A percentile compares a stretch with the other conserved stretches of the same genome.
Conservation (phyloP, 2,797 vertebrate species). For the Sebastes paucispinis region DNA sequence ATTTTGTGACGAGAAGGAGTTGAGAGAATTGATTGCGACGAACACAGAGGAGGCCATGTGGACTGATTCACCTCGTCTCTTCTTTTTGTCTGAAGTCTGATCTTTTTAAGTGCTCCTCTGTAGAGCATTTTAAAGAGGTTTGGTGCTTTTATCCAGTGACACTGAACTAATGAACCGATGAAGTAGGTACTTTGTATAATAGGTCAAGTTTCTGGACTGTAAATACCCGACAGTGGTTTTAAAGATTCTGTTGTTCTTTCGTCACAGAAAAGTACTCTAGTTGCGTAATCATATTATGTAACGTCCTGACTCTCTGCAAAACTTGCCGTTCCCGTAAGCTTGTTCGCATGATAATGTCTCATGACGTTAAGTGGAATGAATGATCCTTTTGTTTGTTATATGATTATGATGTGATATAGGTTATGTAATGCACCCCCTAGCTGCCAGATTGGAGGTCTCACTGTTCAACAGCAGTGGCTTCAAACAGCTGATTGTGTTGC, state of each 20-base stretch:
- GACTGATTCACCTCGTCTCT: neutral
- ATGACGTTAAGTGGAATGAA: conserved; percentile 27
- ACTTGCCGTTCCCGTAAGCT: neutral
- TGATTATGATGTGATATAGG: conserved; percentile 23
- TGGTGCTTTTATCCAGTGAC: neutral
- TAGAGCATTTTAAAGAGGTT: neutral
- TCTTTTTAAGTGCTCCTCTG: neutral
- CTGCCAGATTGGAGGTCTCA: neutral
- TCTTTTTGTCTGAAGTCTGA: neutral
- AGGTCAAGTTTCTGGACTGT: neutral
- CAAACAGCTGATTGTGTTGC: neutral
- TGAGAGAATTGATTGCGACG: conserved; percentile 1
- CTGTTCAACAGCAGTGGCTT: neutral
- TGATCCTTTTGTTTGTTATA: conserved; percentile 29
- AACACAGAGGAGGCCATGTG: neutral
- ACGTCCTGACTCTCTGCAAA: neutral
- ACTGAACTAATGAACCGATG: conserved; percentile 8
- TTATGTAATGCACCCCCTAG: conserved; percentile 14
- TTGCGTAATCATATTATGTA: neutral
- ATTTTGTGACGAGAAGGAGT: conserved; percentile 9
- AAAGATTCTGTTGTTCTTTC: neutral
- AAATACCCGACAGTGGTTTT: neutral
- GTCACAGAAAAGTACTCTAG: neutral
- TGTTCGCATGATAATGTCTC: conserved; percentile 13
- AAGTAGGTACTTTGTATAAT: neutral